Percentiles rank a stretch among this genome's conserved stretches.
phyloP scores from a whole-genome alignment of 2,113 vertebrate species.

The Zosterops hypoxanthus region DNA sequence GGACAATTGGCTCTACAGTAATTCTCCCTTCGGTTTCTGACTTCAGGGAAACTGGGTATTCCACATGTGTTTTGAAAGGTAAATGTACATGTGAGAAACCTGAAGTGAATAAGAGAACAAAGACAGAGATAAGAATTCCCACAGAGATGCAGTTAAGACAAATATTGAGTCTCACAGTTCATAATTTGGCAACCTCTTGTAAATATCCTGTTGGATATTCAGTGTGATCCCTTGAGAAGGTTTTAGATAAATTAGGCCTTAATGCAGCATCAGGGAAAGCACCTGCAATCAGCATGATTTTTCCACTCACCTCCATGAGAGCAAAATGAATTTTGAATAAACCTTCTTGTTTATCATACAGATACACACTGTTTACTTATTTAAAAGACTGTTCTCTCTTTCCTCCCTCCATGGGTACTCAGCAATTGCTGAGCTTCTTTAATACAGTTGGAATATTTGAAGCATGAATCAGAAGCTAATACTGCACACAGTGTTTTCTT shows the following conservation, averaged over 20 bases:
- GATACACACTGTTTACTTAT: background rate
- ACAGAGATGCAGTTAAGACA: background rate
- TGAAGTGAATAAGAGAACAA: background rate
- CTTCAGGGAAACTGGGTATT: background rate
- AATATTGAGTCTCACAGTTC: background rate
- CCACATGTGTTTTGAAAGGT: background rate
- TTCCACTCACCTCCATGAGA: background rate
- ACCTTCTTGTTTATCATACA: background rate
- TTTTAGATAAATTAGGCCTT: background rate
- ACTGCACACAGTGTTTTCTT: background rate
- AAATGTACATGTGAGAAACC: background rate
- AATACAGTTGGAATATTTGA: background rate
- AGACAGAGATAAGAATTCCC: background rate
- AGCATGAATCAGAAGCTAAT: slow-evolving; percentile 15
- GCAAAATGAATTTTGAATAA: background rate
- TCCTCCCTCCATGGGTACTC: background rate
- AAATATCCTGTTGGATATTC: background rate
- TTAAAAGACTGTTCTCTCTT: background rate
- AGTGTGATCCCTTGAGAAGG: background rate
- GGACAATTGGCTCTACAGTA: background rate
- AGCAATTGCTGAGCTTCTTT: background rate
- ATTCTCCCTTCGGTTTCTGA: background rate
- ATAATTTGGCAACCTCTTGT: background rate
- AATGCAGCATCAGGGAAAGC: background rate
- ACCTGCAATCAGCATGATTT: background rate